Conservation (phyloP, 2,113 vertebrate species). For the Apodemus sylvaticus region DNA sequence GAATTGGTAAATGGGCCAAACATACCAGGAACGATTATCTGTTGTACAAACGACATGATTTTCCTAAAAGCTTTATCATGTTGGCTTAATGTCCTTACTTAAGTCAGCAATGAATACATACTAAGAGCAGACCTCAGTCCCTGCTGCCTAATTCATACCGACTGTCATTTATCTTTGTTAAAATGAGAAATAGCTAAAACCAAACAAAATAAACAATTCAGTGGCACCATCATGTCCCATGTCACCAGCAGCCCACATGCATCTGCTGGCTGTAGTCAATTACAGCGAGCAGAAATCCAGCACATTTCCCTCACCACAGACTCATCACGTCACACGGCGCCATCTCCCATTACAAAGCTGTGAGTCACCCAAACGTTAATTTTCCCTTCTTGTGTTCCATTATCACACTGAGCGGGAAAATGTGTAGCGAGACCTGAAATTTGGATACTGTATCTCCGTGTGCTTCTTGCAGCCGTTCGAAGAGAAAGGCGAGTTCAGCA, state of each 20-base stretch:
- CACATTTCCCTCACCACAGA: not conserved
- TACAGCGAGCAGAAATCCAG: not conserved
- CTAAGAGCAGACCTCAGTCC: not conserved
- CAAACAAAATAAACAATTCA: not conserved
- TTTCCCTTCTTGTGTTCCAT: not conserved
- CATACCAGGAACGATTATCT: not conserved
- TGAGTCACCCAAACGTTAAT: not conserved
- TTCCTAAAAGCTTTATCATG: not conserved
- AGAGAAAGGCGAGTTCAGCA: constrained; percentile 83
- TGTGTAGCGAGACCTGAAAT: constrained; percentile 13
- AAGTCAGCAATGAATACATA: not conserved
- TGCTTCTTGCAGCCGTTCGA: constrained; percentile 81
- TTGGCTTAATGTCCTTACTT: not conserved
- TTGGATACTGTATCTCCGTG: not conserved
- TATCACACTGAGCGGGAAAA: not conserved
- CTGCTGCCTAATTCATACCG: not conserved
- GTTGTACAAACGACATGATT: not conserved
- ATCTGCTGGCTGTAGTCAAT: not conserved
- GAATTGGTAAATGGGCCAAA: not conserved
- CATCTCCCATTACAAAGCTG: not conserved
- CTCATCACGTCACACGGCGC: not conserved
- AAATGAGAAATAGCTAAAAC: constrained; percentile 35
- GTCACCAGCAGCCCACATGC: not conserved
- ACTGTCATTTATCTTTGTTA: not conserved
- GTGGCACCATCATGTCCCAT: not conserved